Conservation (phyloP, 2,888 invertebrate species). For the Eulithis testata region DNA sequence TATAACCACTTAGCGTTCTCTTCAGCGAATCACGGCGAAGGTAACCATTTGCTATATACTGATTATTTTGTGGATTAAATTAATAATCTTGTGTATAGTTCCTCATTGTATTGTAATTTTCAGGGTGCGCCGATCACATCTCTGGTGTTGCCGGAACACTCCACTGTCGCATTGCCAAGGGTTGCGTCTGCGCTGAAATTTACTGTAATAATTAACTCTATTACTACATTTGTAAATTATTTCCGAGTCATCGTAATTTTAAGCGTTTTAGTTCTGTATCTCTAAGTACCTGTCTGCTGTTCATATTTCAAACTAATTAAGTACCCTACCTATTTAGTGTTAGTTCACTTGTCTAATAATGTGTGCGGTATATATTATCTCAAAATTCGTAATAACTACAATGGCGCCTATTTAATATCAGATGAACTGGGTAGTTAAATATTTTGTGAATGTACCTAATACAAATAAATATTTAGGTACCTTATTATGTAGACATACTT, state of each 20-base stretch:
- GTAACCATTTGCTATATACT: slow-evolving; percentile 8
- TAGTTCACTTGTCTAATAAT: slow-evolving; percentile 3
- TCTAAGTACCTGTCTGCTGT: background rate
- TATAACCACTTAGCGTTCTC: background rate
- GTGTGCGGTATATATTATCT: slow-evolving; percentile 3
- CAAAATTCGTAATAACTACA: background rate
- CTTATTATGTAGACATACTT: background rate
- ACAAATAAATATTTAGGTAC: background rate
- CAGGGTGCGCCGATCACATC: slow-evolving; percentile 7
- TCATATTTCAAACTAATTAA: slow-evolving; percentile 1
- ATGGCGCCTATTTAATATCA: slow-evolving; percentile 18
- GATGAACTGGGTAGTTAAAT: slow-evolving; percentile 10
- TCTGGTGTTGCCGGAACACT: slow-evolving; percentile 3
- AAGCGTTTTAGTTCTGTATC: slow-evolving; percentile 8
- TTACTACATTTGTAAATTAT: slow-evolving; percentile 6
- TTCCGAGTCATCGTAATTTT: slow-evolving; percentile 21
- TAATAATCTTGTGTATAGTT: background rate
- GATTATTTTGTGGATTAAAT: background rate
- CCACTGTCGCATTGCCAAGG: slow-evolving; percentile 2
- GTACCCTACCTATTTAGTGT: background rate
- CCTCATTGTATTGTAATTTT: slow-evolving; percentile 15
- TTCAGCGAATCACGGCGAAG: slow-evolving; percentile 5
- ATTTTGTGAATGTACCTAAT: slow-evolving; percentile 1
- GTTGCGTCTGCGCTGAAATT: slow-evolving; percentile 3
- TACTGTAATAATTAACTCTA: slow-evolving; percentile 9